Evolutionary conservation across 2,113 vertebrate species (phyloP).

Genomic region (Coregonus clupeaformis): DNA sequence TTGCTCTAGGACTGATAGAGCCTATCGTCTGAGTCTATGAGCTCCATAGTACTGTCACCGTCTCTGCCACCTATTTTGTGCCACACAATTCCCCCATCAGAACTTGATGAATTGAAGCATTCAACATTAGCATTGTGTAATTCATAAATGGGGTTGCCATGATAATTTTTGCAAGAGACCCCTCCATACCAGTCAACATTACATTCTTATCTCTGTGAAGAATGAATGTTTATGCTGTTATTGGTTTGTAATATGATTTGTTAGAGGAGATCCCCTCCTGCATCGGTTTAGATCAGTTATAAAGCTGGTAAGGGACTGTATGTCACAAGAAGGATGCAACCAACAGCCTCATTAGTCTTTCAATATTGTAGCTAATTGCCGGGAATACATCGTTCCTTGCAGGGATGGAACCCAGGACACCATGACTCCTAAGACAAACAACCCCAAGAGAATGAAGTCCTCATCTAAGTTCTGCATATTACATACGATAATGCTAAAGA

Average conservation of each 20-base stretch:
- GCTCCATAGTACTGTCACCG: background rate
- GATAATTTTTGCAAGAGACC: background rate
- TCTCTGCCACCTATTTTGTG: no score
- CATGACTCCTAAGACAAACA: no score
- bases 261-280: no score
- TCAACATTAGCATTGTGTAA: background rate
- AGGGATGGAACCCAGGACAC: no score
- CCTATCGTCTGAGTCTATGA: constrained; percentile 10
- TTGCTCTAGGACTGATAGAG: constrained; percentile 63
- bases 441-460: no score
- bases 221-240: no score
- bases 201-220: no score
- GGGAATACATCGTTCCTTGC: no score
- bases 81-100: background rate
- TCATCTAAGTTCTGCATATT: constrained; percentile 11
- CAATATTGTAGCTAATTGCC: no score
- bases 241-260: no score
- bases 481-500: constrained; percentile 10
- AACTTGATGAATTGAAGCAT: background rate
- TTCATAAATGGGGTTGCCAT: background rate
- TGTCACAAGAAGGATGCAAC: background rate
- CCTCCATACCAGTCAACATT: background rate
- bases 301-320: background rate
- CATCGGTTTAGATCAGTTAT: background rate
- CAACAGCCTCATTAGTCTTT: background rate